These are phyloP conservation scores for Myripristis jacobus DNA, from an alignment of 2,797 vertebrate genomes.

Conservation along the genomic window DNA sequence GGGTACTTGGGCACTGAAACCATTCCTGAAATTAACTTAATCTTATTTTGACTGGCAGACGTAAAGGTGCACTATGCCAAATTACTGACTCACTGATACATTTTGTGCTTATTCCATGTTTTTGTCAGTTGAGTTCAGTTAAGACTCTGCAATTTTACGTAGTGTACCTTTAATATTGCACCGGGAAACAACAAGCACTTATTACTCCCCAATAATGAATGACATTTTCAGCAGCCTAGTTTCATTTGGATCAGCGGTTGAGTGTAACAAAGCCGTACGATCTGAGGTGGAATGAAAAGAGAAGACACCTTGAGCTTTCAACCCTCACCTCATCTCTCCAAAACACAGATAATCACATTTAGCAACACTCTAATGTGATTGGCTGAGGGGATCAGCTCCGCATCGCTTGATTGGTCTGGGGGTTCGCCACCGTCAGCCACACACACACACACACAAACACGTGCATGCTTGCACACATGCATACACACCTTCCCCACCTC, in stretches of 20 bases:
- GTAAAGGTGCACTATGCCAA: too few species aligned
- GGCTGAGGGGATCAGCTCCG: constrained; percentile 41
- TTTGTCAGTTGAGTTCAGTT: too few species aligned
- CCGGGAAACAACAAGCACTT: too few species aligned
- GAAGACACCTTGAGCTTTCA: constrained; percentile 49
- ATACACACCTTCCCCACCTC: neutral
- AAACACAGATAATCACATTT: constrained; percentile 57
- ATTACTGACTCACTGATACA: too few species aligned
- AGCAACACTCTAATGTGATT: constrained; percentile 55
- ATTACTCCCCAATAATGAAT: neutral
- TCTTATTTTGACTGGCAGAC: too few species aligned
- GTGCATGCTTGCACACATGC: neutral
- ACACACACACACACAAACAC: constrained; percentile 1
- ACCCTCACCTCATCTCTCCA: constrained; percentile 28
- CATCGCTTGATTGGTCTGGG: constrained; percentile 44
- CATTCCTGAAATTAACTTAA: too few species aligned
- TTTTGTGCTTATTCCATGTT: too few species aligned
- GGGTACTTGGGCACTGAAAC: too few species aligned
- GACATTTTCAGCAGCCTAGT: neutral
- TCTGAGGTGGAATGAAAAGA: constrained; percentile 34
- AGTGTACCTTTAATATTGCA: too few species aligned
- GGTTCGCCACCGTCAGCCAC: neutral
- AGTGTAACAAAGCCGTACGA: constrained; percentile 9
- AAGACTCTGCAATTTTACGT: too few species aligned
- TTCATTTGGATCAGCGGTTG: neutral